Evolutionary conservation across 2,888 invertebrate species (phyloP).

Genomic region (Acleris cristana): DNA sequence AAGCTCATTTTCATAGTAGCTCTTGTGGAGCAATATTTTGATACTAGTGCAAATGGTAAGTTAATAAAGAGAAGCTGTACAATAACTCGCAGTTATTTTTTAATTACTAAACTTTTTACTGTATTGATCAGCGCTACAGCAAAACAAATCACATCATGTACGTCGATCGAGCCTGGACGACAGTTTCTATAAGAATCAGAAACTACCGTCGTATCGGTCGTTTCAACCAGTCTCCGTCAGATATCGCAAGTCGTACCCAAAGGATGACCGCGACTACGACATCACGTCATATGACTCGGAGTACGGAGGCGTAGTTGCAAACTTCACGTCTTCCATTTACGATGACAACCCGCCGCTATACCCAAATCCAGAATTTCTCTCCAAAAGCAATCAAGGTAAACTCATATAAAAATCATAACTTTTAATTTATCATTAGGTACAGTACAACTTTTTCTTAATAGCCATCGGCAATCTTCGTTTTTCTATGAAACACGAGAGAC

Average conservation of each 20-base stretch:
- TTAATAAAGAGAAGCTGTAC: constrained; percentile 4
- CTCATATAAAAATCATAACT: constrained; percentile 14
- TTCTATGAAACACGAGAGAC: no score
- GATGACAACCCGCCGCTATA: constrained; percentile 78
- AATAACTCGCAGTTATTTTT: background rate
- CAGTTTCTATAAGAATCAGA: constrained; percentile 63
- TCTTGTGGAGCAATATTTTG: constrained; percentile 50
- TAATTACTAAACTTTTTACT: background rate
- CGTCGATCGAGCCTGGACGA: constrained; percentile 60
- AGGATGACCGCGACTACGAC: constrained; percentile 73
- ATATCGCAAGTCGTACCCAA: constrained; percentile 68
- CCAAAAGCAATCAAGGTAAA: constrained; percentile 69
- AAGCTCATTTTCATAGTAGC: constrained; percentile 48
- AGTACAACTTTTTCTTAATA: no score
- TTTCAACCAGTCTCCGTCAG: constrained; percentile 71
- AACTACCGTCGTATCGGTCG: constrained; percentile 65
- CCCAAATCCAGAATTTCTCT: constrained; percentile 75
- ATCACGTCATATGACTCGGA: constrained; percentile 75
- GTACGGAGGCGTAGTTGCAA: constrained; percentile 77
- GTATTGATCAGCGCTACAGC: constrained; percentile 54
- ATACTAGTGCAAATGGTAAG: constrained; percentile 50
- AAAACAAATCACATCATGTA: constrained; percentile 67
- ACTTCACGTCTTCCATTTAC: constrained; percentile 78
- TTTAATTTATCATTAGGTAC: background rate
- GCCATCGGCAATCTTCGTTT: no score